These are phyloP conservation scores for Ammodytes marinus DNA, from an alignment of 2,113 vertebrate genomes.

Conservation along the genomic window DNA sequence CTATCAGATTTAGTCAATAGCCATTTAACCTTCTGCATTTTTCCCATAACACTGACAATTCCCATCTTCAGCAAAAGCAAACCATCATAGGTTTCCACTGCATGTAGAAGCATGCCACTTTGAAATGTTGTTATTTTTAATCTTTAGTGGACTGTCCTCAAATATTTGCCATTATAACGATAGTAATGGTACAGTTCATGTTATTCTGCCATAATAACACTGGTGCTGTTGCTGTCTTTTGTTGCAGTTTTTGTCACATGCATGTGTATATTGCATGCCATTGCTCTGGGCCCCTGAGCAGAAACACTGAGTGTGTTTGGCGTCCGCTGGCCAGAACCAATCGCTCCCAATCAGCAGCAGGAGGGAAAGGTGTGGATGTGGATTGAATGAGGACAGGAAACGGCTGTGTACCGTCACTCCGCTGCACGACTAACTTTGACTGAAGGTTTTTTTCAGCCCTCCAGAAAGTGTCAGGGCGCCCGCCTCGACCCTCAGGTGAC, in stretches of 20 bases:
- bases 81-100: neutral
- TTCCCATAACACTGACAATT: neutral
- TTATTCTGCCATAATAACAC: slow-evolving; percentile 24
- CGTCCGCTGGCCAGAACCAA: slow-evolving; percentile 77
- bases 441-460: slow-evolving; percentile 69
- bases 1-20: neutral
- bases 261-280: slow-evolving; percentile 59
- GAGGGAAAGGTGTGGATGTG: slow-evolving; percentile 78
- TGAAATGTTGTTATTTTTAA: neutral
- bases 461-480: slow-evolving; percentile 67
- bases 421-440: slow-evolving; percentile 54
- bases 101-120: neutral
- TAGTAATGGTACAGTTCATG: slow-evolving; percentile 6
- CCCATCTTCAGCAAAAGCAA: neutral
- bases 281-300: slow-evolving; percentile 40
- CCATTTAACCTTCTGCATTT: neutral
- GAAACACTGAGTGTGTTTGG: slow-evolving; percentile 79
- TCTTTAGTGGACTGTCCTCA: neutral
- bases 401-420: slow-evolving; percentile 72
- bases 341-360: slow-evolving; percentile 77
- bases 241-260: slow-evolving; percentile 29
- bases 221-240: slow-evolving; percentile 35
- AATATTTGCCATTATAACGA: slow-evolving; percentile 18
- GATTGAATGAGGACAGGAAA: slow-evolving; percentile 85
- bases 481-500: slow-evolving; percentile 73